These are phyloP conservation scores for Tetramorium parvispinum DNA, from an alignment of 1,140 invertebrate genomes.

Conservation along the genomic window DNA sequence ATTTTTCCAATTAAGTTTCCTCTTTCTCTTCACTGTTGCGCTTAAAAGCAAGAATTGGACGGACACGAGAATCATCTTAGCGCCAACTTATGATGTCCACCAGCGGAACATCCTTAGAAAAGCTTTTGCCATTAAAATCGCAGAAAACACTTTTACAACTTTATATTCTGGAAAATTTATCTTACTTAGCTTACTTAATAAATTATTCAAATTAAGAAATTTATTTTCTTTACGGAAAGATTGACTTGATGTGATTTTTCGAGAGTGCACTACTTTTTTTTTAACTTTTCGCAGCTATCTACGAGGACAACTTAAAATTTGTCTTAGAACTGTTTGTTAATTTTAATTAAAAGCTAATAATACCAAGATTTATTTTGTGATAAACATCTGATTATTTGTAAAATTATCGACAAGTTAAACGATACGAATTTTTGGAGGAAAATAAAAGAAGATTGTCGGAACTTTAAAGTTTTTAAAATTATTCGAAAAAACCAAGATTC, in stretches of 20 bases:
- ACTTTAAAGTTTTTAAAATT: not conserved
- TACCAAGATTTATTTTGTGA: not conserved
- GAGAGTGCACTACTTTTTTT: not conserved
- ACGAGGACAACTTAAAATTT: not conserved
- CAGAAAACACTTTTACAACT: not conserved
- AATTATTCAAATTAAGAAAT: conserved; percentile 22
- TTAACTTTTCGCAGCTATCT: not conserved
- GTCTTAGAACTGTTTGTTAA: not conserved
- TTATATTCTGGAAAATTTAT: conserved; percentile 23
- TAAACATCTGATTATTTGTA: not conserved
- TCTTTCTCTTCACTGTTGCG: not conserved
- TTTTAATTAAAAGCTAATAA: not conserved
- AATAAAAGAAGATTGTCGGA: not conserved
- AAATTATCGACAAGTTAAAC: not conserved
- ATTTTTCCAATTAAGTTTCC: conserved; percentile 27
- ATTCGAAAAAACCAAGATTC: not conserved
- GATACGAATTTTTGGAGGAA: not conserved
- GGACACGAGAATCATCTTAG: conserved; percentile 24
- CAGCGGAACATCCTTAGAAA: not conserved
- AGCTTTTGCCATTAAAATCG: conserved; percentile 1
- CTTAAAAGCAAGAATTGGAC: conserved; percentile 28
- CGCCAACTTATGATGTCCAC: not conserved
- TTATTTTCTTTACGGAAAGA: conserved; percentile 1
- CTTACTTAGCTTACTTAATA: not conserved
- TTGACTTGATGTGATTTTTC: not conserved